These are phyloP conservation scores for Thunnus albacares DNA, from an alignment of 2,797 vertebrate species.

Conservation along the genomic window DNA sequence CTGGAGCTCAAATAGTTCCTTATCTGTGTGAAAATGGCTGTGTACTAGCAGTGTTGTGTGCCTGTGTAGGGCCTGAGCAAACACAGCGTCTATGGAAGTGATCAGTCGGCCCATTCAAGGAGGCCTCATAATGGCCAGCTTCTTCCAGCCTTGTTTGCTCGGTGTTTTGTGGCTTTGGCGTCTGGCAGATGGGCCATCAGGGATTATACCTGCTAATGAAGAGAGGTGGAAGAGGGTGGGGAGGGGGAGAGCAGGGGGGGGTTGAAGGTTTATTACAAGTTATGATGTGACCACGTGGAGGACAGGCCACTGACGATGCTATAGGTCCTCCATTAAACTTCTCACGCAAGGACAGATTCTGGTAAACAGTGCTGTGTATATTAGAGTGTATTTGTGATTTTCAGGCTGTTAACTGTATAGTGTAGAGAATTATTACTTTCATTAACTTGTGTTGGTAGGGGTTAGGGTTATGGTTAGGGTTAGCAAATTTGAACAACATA, in stretches of 20 bases:
- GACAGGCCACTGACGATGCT: neutral
- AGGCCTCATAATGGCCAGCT: conserved; percentile 61
- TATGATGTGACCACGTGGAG: conserved; percentile 34
- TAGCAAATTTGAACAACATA: neutral
- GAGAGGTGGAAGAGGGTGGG: conserved; percentile 47
- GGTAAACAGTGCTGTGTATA: neutral
- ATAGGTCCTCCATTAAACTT: neutral
- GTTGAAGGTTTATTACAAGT: conserved; percentile 43
- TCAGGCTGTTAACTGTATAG: neutral
- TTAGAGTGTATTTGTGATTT: neutral
- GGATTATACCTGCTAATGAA: conserved; percentile 83
- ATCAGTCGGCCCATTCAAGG: conserved; percentile 65
- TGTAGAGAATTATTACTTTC: neutral
- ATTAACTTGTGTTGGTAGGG: neutral
- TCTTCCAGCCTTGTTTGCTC: conserved; percentile 79
- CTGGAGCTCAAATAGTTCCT: conserved; percentile 55
- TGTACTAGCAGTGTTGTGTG: conserved; percentile 39
- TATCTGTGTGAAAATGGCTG: conserved; percentile 58
- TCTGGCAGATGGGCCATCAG: conserved; percentile 82
- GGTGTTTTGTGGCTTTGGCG: conserved; percentile 69
- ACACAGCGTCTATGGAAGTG: conserved; percentile 66
- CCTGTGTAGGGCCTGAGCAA: conserved; percentile 59
- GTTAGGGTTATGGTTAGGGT: no score
- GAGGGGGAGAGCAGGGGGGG: neutral
- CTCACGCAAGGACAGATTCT: neutral